Base-by-base conservation (phyloP, 2,797 vertebrate species). In the Oryzias dopingdopingensis region DNA sequence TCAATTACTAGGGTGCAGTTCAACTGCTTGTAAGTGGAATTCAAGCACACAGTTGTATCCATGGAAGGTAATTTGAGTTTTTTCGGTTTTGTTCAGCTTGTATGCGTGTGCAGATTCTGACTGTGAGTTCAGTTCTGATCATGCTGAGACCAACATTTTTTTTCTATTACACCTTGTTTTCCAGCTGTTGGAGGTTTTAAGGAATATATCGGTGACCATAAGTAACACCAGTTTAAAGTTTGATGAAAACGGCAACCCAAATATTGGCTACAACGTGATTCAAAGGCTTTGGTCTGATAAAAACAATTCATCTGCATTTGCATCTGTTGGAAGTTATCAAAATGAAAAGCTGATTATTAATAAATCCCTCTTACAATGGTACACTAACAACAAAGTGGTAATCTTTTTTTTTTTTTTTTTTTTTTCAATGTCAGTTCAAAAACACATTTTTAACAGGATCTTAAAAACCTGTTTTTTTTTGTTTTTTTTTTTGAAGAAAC, bases 141-240 rank as follows among this genome's bases (percentile, higher is more conserved):
- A 13, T 16, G 23, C 37, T 18, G 13, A 6, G 48, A 53, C 37
- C 20, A 46, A 56, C 29, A 14, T 41, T 29, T 29, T 29, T 26
- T 29, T 26, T 48, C 3, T 26, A 18, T 20, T 15, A 6, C 6
- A 20, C 42, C 6, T 49, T 67, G 3, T 82, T 60, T 69, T 56
- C 15, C 91, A 97, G 96, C 87, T 98, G 62, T 70, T 95, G 74
- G 14, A 87, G 12, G 80, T 81, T 69, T 86, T 97, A 69, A 85
- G 79, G 59, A 91, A 87, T 2, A 49, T 86, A 8, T 88, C 89
- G 0, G 83, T 97, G 43, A 47, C 48, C 0, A 58, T 89, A 2
- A 83, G 85, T 0, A 87, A 91, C 29, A 77, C 63, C 3, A 18
- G 22, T 0, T 80, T 95, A 61, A 47, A 40, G 23, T 98, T 94